Evolutionary conservation across 2,888 invertebrate species (phyloP), one percentile per base, ranked within the genome.

Genomic region (Troides aeacus): DNA sequence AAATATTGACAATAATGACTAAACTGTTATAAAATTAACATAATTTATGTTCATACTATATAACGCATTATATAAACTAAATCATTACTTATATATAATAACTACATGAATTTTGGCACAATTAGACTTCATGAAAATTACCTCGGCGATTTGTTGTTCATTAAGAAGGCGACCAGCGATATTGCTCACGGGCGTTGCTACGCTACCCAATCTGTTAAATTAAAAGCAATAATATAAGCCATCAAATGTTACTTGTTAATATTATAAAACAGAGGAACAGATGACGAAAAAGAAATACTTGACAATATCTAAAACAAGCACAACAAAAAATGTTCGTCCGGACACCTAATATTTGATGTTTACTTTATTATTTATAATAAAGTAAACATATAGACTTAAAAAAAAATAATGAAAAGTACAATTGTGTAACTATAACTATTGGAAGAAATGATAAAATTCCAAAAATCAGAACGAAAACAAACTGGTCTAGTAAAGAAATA

Each of bases 81-180:
- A 30, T 8, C 0, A 46, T 10, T 10, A 2, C 2, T 46, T 7
- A 46, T 46, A 46, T 15, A 46, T 15, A 50, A 50, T 17, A 15
- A 17, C 24, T 36, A 46, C 23, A 24, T 23, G 23, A 10, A 2
- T 12, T 58, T 58, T 58, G 23, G 23, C 4, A 58, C 10, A n/a
- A 23, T 23, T 12, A 7, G 15, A 23, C 7, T 3, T 7, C 2
- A 58, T 21, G 23, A 56, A 21, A 46, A 10, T 30, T 80, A 91
- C 91, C 83, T 80, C 78, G 46, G 69, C 23, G 15, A 92, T 86
- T 68, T 92, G 82, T 30, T 72, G 60, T 65, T 86, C 85, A 63
- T 78, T 85, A 15, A 88, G 71, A n/a, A 92, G 82, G 46, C 91
- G 86, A 18, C 74, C 75, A 36, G 86, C 82, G 63, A 92, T 86